Evolutionary conservation across 2,888 invertebrate genomes (phyloP), one percentile per base, ranked within the genome.

Genomic region (Oscheius myriophilus): DNA sequence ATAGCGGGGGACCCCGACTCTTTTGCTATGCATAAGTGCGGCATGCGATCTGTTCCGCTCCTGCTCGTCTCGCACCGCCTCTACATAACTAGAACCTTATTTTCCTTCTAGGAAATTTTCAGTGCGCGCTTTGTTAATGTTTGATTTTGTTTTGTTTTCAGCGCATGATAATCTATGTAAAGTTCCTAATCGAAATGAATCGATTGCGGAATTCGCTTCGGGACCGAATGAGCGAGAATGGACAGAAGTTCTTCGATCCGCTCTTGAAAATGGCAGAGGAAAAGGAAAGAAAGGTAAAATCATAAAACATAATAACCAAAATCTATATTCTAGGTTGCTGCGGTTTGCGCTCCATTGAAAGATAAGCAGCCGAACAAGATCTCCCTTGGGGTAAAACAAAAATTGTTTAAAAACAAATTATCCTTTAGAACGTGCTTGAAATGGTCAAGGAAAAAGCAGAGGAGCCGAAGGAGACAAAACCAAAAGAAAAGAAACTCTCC

Each of bases 101-200:
- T 33, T 33, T 33, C 33, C 33, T 3, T 33, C 3, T 33, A 33
- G 33, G 33, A 33, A 33, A 33, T 33, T 33, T 9, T 33, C 33
- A 33, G 33, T 33, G 33, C 33, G 33, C 33, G 33, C 33, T 9
- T 33, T 33, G 9, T 33, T 33, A 16, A 49, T 18, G 4, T 23
- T 12, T 25, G 26, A 23, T 26, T 14, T 33, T 33, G 33, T 16
- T 49, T 49, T 14, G 9, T 39, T 74, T 76, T 55, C 73, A 77
- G 77, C 71, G 73, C 58, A 71, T 75, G 74, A 70, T 75, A 66
- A 75, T 75, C 46, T 75, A 77, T 66, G 74, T 77, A 14, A 75
- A 75, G 51, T 77, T 77, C 67, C 53, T 77, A 23, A 77, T 75
- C 33, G 74, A 75, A 71, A 75, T 77, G 74, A 75, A 75, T 33